These are phyloP conservation scores for Halyomorpha halys DNA, from an alignment of 1,140 invertebrate genomes.

Conservation along the genomic window DNA sequence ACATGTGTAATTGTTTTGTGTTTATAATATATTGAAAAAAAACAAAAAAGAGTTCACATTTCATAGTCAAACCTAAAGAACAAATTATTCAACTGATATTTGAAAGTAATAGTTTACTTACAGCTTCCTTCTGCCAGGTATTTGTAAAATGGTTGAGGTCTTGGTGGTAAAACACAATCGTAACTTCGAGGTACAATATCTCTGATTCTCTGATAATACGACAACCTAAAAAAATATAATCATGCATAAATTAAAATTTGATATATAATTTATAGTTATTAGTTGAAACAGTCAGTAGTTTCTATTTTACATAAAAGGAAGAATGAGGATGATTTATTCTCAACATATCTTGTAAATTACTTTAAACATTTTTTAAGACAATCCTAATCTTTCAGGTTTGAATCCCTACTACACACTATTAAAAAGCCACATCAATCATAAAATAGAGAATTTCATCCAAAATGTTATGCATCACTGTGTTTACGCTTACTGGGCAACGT, in stretches of 20 bases:
- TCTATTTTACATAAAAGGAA: too few species aligned
- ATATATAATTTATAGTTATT: not conserved
- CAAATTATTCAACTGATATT: not conserved
- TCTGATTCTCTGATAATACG: conserved; percentile 85
- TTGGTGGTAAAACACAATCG: conserved; percentile 66
- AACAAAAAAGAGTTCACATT: too few species aligned
- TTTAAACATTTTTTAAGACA: too few species aligned
- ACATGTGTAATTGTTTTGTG: not conserved
- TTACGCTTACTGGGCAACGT: too few species aligned
- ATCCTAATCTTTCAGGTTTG: too few species aligned
- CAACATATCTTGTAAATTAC: too few species aligned
- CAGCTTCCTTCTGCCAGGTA: conserved; percentile 69
- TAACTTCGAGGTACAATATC: conserved; percentile 87
- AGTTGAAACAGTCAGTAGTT: not conserved
- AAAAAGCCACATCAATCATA: too few species aligned
- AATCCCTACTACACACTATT: too few species aligned
- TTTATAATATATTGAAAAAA: not conserved
- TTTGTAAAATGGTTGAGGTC: conserved; percentile 70
- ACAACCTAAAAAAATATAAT: conserved; percentile 57
- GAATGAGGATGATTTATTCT: too few species aligned
- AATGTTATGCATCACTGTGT: too few species aligned
- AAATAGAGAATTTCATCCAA: too few species aligned
- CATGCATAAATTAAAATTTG: not conserved
- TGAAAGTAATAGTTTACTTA: conserved; percentile 38
- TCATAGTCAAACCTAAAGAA: not conserved